phyloP scores from a whole-genome alignment of 2,797 vertebrate species.

The Merluccius polli region DNA sequence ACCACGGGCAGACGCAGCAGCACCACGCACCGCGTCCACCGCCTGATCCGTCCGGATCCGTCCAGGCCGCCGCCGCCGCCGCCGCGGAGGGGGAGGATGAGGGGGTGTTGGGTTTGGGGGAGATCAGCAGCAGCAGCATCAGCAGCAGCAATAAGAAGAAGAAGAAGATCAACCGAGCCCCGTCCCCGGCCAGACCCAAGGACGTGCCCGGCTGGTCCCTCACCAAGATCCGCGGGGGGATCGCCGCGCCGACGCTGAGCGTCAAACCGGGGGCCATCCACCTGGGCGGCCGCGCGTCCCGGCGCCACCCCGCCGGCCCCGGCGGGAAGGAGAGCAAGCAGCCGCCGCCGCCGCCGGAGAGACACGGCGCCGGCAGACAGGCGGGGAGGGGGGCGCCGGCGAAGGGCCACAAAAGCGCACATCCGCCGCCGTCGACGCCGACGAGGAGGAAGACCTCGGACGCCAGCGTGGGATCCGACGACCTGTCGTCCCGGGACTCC shows the following conservation, averaged over 20 bases:
- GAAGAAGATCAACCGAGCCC: slow-evolving; percentile 89
- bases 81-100: too few species aligned
- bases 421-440: too few species aligned
- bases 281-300: slow-evolving; percentile 72
- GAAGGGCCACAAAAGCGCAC: slow-evolving; percentile 47
- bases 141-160: slow-evolving; percentile 11
- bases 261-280: slow-evolving; percentile 72
- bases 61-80: slow-evolving; percentile 41
- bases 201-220: slow-evolving; percentile 89
- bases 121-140: too few species aligned
- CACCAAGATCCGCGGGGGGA: slow-evolving; percentile 82
- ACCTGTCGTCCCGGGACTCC: slow-evolving; percentile 73
- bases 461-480: slow-evolving; percentile 69
- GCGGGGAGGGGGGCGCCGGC: background rate
- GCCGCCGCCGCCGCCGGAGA: too few species aligned
- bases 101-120: too few species aligned
- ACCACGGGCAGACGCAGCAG: slow-evolving; percentile 55
- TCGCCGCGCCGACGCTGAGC: slow-evolving; percentile 66
- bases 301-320: slow-evolving; percentile 65
- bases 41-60: too few species aligned
- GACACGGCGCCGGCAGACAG: slow-evolving; percentile 52
- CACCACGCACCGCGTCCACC: too few species aligned
- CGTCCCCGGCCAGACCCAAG: slow-evolving; percentile 91
- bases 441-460: slow-evolving; percentile 72
- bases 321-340: slow-evolving; percentile 69